phyloP scores from a whole-genome alignment of 2,113 vertebrate species.

The Morone chrysops region DNA sequence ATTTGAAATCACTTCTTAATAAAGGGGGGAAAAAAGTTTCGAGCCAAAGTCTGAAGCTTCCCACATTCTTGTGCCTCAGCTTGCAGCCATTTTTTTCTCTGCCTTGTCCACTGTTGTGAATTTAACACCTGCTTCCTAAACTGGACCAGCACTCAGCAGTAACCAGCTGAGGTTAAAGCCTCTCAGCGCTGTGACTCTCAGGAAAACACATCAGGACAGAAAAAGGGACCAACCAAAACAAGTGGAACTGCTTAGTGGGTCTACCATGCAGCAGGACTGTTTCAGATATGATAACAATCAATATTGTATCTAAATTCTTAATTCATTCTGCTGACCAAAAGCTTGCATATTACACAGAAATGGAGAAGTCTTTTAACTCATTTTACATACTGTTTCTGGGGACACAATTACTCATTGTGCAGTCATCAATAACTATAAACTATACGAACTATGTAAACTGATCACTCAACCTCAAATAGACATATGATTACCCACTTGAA shows the following conservation, averaged over 20 bases:
- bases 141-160: constrained; percentile 55
- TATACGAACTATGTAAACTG: not conserved
- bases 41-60: constrained; percentile 26
- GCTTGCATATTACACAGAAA: constrained; percentile 23
- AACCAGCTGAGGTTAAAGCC: constrained; percentile 53
- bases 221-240: constrained; percentile 41
- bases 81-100: not conserved
- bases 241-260: constrained; percentile 45
- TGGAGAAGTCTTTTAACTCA: constrained; percentile 3
- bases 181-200: constrained; percentile 19
- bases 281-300: constrained; percentile 55
- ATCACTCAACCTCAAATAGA: constrained; percentile 38
- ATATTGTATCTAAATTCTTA: not conserved
- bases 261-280: not conserved
- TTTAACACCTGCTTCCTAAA: constrained; percentile 67
- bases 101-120: constrained; percentile 49
- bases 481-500: constrained; percentile 13
- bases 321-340: constrained; percentile 8
- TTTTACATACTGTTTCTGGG: not conserved
- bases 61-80: constrained; percentile 37
- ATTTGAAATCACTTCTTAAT: not conserved
- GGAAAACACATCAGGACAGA: constrained; percentile 52
- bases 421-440: not conserved
- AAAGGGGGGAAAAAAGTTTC: not conserved
- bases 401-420: not conserved